These are phyloP conservation scores for Nesidiocoris tenuis DNA, from an alignment of 2,888 invertebrate genomes.

Conservation along the genomic window DNA sequence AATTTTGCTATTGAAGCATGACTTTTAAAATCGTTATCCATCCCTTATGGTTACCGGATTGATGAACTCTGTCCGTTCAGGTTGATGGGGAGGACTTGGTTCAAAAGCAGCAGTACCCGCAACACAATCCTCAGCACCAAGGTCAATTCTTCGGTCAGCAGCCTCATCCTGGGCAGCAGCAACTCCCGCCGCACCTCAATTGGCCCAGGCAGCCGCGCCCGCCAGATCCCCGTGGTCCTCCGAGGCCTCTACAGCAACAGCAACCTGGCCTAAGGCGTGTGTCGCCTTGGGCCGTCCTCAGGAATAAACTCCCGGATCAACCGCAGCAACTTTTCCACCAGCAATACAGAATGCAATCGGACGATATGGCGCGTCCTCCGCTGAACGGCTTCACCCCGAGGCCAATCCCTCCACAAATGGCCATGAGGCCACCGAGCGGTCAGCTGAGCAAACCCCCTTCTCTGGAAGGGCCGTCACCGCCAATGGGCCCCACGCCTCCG, in stretches of 20 bases:
- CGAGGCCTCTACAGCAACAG: constrained; percentile 34
- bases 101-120: constrained; percentile 1
- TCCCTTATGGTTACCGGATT: too few species aligned
- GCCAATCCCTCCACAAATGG: constrained; percentile 15
- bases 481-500: constrained; percentile 17
- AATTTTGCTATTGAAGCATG: too few species aligned
- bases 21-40: too few species aligned
- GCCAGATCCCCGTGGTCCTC: constrained; percentile 16
- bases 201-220: constrained; percentile 33
- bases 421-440: constrained; percentile 36
- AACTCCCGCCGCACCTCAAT: constrained; percentile 11
- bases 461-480: constrained; percentile 17
- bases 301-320: constrained; percentile 50
- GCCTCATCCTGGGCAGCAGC: neutral
- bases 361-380: constrained; percentile 54
- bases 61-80: constrained; percentile 38
- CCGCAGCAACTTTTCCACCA: constrained; percentile 40
- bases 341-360: constrained; percentile 51
- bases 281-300: constrained; percentile 51
- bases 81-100: constrained; percentile 22
- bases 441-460: constrained; percentile 40
- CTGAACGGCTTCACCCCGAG: constrained; percentile 12
- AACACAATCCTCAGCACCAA: neutral
- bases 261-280: constrained; percentile 46
- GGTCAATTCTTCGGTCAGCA: constrained; percentile 1